Base-by-base conservation (phyloP, 1,140 invertebrate species). In the Nilaparvata lugens region DNA sequence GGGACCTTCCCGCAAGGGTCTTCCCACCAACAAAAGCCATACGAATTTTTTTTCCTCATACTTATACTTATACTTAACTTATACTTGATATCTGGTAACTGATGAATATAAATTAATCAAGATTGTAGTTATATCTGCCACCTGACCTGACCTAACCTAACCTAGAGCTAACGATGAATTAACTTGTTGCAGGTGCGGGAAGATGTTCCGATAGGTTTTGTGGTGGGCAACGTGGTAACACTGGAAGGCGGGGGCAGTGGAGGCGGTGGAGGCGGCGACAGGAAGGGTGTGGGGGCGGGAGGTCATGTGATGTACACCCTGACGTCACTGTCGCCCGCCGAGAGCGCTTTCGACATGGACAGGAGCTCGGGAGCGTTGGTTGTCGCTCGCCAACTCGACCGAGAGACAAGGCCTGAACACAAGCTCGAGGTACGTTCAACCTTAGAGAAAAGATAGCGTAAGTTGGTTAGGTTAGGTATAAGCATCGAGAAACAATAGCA, bases 341-440 rank as follows among this genome's bases (percentile, higher is more conserved):
- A 85, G 52, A 86, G 84, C 7, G 86, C 87, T 2, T 97, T 97
- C 74, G 88, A 91, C 71, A 89, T 97, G 16, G 91, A 95, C 68
- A 78, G 88, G 43, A 83, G 84, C 52, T 87, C 88, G 0, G 91
- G 92, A 0, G 85, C 85, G 24, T 73, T 97, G 25, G 89, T 93
- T 9, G 91, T 94, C 1, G 87, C 89, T 0, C 78, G 87, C 45
- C 81, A 88, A 64, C 72, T 95, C 14, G 92, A 97, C 71, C 83
- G 91, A 62, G 94, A 97, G 74, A 77, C 81, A 6, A 83, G 89
- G 59, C 81, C 88, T 23, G 85, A 89, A 68, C 97, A 94, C 68
- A 78, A 86, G 7, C 75, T 97, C 51, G 90, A 95, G 78, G 87
- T 98, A 4, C 7, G 16, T 48, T 48, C n/a, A n/a, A n/a, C n/a